These are phyloP conservation scores for Climacteris rufus DNA, from an alignment of 2,113 vertebrate species.

Conservation along the genomic window DNA sequence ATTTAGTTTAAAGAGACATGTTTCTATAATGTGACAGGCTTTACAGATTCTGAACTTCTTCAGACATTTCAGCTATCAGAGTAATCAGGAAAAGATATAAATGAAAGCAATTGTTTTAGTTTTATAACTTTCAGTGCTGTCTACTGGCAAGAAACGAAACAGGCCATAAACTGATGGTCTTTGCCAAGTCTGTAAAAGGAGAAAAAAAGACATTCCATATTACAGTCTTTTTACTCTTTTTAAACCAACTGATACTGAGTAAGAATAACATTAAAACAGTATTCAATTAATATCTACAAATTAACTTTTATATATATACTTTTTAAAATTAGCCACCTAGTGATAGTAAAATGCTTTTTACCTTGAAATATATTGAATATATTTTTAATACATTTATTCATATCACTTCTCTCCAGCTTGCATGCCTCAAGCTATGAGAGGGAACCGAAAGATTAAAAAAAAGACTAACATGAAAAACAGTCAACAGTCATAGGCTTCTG, in stretches of 20 bases:
- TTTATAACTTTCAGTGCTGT: conserved; percentile 73
- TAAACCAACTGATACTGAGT: background rate
- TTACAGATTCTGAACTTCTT: conserved; percentile 84
- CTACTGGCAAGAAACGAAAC: conserved; percentile 69
- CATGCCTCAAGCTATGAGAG: background rate
- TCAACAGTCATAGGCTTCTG: background rate
- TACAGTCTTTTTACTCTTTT: conserved; percentile 32
- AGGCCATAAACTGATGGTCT: conserved; percentile 66
- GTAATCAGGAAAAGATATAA: conserved; percentile 76
- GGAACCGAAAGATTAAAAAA: background rate
- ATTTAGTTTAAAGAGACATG: conserved; percentile 93
- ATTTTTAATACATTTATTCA: conserved; percentile 18
- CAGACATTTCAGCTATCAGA: conserved; percentile 78
- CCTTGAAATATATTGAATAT: background rate
- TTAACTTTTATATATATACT: background rate
- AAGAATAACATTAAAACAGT: conserved; percentile 13
- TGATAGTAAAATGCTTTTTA: conserved; percentile 34
- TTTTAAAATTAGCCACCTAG: background rate
- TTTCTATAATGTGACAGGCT: conserved; percentile 93
- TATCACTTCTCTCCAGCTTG: background rate
- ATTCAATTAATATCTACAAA: conserved; percentile 25
- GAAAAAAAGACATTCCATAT: conserved; percentile 18
- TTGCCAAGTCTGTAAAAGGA: conserved; percentile 64
- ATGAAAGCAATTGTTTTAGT: conserved; percentile 75
- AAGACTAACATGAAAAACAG: background rate